Evolutionary conservation across 2,797 vertebrate genomes (phyloP), one percentile per base, ranked within the genome.

Genomic region (Parauchenoglanis ngamensis): DNA sequence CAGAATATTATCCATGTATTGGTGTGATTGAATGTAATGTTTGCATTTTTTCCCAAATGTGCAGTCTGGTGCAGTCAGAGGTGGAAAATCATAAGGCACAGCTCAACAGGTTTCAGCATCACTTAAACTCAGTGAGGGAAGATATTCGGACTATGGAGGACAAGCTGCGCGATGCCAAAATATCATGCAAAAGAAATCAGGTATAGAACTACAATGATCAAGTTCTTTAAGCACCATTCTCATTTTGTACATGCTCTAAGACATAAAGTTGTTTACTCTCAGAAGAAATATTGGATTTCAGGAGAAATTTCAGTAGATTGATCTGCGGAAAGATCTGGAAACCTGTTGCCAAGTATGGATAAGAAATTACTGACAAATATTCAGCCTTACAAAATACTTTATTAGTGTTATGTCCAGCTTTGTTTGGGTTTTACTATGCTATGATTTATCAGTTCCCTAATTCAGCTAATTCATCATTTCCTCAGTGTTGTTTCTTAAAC

Each of bases 11-110:
- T 83, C 44, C 5, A 7, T 23, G 44, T 31, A 11, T 52, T 12
- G 15, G 15, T 67, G 8, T 6, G 10, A 65, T 8, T 49, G 25
- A 49, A 65, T 82, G 4, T 0, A 0, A 44, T 85, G 19, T 40
- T 68, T 76, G 1, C 78, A 63, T 79, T 84, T 80, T 70, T 72
- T 68, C 65, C 25, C 3, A 65, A 59, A 78, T 85, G 83, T 86
- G 13, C 85, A 92, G 92, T 44, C 75, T 89, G 85, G 81, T 92
- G 44, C 89, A 92, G 84, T 90, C 90, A 8, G 92, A 92, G 72
- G 67, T 91, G 86, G 91, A 92, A 87, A 95, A 95, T 86, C 89
- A 89, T 67, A 86, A 89, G 87, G 94, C 94, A 70, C 94, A 95
- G 91, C 91, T 95, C 79, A 89, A 87, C 86, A 92, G 92, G 87